Evolutionary conservation across 2,888 invertebrate genomes (phyloP), one percentile per base, ranked within the genome.

Genomic region (Busseola fusca): DNA sequence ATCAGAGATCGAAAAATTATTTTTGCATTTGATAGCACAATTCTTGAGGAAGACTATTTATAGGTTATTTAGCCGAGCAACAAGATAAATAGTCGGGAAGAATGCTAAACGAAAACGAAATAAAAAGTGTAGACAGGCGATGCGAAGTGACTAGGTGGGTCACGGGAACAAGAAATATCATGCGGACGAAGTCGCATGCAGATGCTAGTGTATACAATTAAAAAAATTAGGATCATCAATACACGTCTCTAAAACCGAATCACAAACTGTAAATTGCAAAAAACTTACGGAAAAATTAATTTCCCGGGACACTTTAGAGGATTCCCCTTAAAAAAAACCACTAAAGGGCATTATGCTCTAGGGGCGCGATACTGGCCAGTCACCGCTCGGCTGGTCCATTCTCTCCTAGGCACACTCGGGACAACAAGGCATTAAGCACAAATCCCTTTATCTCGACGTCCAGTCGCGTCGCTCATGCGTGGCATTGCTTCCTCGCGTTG

Each of bases 371-470:
- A 69, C 73, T 74, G 67, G 45, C 64, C 57, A 72, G 74, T 58
- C 30, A 48, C 34, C 62, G 58, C 45, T 62, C 64, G 65, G 52
- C 37, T 64, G 45, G 58, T 27, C 66, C 74, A 76, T 80, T 81
- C 83, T 67, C 62, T 68, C 60, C 68, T 76, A 73, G 73, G 77
- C 73, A 74, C 72, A 71, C 75, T 76, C 69, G 79, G 84, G 82
- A 83, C 87, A 87, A 86, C 87, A 86, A 72, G 84, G 89, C 74
- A 89, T 89, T 89, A 88, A 86, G 86, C 77, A 77, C 77, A 87
- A 90, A 89, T 89, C 89, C 89, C 78, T 88, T 90, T 90, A 90
- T 90, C 90, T 87, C 82, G 64, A 52, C 74, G 85, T 80, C 82
- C 90, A 89, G 89, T 76, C 87, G 82, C 84, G 78, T 69, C 86